Conservation (phyloP, 2,113 vertebrate species). For the Brachypteracias leptosomus region DNA sequence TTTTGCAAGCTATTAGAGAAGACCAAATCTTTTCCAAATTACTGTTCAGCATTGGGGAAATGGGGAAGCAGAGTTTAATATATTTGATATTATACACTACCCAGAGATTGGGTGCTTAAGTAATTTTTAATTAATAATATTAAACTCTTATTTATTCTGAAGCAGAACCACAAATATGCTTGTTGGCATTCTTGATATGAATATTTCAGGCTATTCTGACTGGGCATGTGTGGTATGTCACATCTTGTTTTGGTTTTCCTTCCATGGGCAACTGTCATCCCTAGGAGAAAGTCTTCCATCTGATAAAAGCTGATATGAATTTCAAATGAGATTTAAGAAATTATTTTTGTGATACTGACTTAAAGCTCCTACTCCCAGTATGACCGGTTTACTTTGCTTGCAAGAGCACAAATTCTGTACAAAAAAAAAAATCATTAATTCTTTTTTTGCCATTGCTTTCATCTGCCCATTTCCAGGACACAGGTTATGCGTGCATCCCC, state of each 20-base stretch:
- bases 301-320: neutral
- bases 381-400: neutral
- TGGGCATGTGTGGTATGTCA: neutral
- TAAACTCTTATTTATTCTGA: neutral
- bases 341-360: neutral
- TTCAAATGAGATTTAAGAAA: constrained; percentile 8
- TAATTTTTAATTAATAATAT: neutral
- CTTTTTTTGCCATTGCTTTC: neutral
- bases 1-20: neutral
- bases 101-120: neutral
- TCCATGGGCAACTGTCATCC: neutral
- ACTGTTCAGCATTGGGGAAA: neutral
- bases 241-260: neutral
- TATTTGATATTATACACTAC: neutral
- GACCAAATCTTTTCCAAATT: neutral
- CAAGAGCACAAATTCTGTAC: neutral
- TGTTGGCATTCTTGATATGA: neutral
- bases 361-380: neutral
- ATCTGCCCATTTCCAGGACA: neutral
- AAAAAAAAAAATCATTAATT: neutral
- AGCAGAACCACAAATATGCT: neutral
- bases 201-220: neutral
- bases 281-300: neutral
- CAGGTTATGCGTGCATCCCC: neutral
- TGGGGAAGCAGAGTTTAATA: neutral